Base-by-base conservation (phyloP, 2,113 vertebrate genomes). In the Eurypyga helias region DNA sequence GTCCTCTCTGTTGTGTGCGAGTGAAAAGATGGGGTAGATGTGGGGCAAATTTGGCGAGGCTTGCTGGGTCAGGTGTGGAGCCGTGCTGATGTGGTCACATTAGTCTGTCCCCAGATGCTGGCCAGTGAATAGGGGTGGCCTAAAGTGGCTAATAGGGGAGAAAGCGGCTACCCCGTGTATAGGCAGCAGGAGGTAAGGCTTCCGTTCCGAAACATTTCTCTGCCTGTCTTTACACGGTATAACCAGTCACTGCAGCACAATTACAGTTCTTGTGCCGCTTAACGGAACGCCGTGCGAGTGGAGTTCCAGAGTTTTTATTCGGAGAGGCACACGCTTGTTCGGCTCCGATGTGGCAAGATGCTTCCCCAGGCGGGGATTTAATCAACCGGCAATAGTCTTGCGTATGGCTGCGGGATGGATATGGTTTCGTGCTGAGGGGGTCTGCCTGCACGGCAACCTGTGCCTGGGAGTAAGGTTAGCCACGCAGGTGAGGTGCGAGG, bases 251-350 rank as follows among this genome's bases (percentile, higher is more conserved):
- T 73, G 54, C 41, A 85, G 51, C 2, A 4, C 64, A 54, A 26
- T 93, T 83, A 11, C 46, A 31, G 29, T 51, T 87, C 41, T 69
- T 69, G 51, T 73, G 49, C 43, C 91, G 25, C 61, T 85, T 70
- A 77, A 38, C 70, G 29, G 77, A 85, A 34, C 24, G 57, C 31
- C 11, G 5, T 0, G 1, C 25, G 64, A 65, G 41, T 41, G 29
- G 17, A 38, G 41, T 41, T 83, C 66, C 49, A 60, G 62, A 38
- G 33, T 38, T 70, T 93, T 58, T 54, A 26, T 73, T 73, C 10
- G 12, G 26, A 52, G 45, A 18, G 25, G 17, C 28, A n/a, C 16
- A 13, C 8, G 10, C 0, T 49, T 19, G 6, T 58, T 55, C 7
- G 10, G 45, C 38, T 87, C 46, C 46, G 57, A n/a, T 54, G 33